Conservation (phyloP, 2,888 invertebrate genomes). For the Lepas anatifera region DNA sequence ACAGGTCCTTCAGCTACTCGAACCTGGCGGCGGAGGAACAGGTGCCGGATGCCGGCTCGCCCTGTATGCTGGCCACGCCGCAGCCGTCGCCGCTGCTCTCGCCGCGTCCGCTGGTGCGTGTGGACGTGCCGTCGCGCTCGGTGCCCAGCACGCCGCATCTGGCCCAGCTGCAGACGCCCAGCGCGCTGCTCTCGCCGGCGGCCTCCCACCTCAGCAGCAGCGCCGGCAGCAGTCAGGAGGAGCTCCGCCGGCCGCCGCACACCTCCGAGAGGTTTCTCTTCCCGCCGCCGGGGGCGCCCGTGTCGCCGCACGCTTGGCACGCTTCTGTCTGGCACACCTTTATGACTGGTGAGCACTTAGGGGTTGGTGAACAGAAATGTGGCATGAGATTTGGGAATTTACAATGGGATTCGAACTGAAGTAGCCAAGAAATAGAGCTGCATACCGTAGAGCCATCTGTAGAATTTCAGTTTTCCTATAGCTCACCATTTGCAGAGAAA, state of each 20-base stretch:
- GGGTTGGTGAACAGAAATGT: too few relatives aligned
- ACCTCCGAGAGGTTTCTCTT: conserved; percentile 20
- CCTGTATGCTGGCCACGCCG: neutral
- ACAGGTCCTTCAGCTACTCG: neutral
- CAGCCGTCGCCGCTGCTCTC: neutral
- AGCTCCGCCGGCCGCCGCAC: too few relatives aligned
- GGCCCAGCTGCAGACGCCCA: conserved; percentile 17
- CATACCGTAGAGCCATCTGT: too few relatives aligned
- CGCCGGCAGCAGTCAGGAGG: conserved; percentile 24
- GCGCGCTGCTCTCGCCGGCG: conserved; percentile 24
- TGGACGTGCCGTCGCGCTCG: neutral
- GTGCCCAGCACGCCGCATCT: conserved; percentile 3
- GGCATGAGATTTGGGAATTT: too few relatives aligned
- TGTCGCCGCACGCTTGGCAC: conserved; percentile 19
- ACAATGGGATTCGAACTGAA: too few relatives aligned
- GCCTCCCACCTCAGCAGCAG: conserved; percentile 24
- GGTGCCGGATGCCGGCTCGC: neutral
- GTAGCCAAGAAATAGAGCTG: too few relatives aligned
- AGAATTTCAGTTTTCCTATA: too few relatives aligned
- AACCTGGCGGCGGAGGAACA: neutral
- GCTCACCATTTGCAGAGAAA: too few relatives aligned
- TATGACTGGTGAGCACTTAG: conserved; percentile 4
- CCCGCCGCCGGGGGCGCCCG: conserved; percentile 18
- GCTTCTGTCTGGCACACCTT: conserved; percentile 19
- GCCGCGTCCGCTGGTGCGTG: neutral